These are phyloP conservation scores for Herminia tarsipennalis DNA, from an alignment of 2,888 invertebrate genomes.

Conservation along the genomic window DNA sequence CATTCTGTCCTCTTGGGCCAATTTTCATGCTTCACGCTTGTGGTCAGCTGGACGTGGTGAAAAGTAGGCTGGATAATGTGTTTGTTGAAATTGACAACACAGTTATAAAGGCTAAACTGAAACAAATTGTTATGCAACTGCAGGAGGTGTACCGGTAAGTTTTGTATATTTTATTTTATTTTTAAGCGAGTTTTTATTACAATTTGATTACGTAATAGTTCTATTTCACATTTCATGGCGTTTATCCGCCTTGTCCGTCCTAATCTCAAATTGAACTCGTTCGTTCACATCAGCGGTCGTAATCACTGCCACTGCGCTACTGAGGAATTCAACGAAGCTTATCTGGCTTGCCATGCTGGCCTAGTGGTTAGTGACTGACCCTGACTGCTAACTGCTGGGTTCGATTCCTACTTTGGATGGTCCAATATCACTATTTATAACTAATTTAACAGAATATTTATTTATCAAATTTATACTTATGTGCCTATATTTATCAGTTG, in stretches of 20 bases:
- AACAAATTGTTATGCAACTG: constrained; percentile 40
- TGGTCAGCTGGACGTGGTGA: constrained; percentile 58
- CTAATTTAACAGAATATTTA: background rate
- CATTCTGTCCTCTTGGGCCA: constrained; percentile 58
- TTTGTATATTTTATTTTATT: background rate
- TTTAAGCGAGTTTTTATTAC: background rate
- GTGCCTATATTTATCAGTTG: background rate
- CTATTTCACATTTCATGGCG: no score
- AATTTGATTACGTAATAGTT: background rate
- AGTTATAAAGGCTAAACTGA: constrained; percentile 39
- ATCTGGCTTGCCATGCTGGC: background rate
- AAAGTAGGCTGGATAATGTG: constrained; percentile 39
- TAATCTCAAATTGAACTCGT: no score
- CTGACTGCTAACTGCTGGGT: no score
- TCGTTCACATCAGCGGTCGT: no score
- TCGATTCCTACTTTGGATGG: no score
- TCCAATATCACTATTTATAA: background rate
- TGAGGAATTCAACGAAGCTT: background rate
- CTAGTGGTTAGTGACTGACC: background rate
- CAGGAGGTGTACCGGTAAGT: constrained; percentile 50
- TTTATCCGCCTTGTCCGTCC: no score
- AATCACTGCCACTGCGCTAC: background rate
- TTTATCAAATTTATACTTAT: background rate
- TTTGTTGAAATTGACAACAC: constrained; percentile 37
- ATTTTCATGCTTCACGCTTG: constrained; percentile 62